These are phyloP conservation scores for Zaprionus lineosus DNA, from an alignment of 2,888 invertebrate species.

Conservation along the genomic window DNA sequence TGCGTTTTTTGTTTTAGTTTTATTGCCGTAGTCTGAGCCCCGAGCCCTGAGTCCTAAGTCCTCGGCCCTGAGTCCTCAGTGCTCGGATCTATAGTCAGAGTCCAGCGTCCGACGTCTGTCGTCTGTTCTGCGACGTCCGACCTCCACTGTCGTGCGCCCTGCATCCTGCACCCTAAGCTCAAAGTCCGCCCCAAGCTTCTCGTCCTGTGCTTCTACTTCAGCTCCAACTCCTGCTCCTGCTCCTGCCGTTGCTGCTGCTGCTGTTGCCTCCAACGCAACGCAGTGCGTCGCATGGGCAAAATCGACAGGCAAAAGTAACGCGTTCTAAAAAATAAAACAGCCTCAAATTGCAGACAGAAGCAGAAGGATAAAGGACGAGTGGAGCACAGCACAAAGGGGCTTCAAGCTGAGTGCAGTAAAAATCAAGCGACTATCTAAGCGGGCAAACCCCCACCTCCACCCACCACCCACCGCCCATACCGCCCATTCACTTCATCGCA, in stretches of 20 bases:
- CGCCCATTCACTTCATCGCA: no score
- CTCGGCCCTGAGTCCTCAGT: not conserved
- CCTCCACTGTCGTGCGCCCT: no score
- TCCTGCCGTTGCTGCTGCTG: not conserved
- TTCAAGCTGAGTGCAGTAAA: slow-evolving; percentile 75
- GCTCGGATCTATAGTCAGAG: no score
- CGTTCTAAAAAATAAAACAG: slow-evolving; percentile 43
- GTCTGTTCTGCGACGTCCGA: no score
- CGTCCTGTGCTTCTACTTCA: not conserved
- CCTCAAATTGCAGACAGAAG: slow-evolving; percentile 66
- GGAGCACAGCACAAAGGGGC: slow-evolving; percentile 13
- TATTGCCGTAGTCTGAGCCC: slow-evolving; percentile 40
- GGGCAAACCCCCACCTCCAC: slow-evolving; percentile 4
- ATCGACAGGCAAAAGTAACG: slow-evolving; percentile 49
- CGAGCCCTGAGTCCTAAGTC: not conserved
- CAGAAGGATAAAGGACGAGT: slow-evolving; percentile 28
- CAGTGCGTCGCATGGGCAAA: slow-evolving; percentile 53
- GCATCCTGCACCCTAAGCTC: not conserved
- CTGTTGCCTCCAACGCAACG: slow-evolving; percentile 15
- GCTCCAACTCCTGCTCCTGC: not conserved
- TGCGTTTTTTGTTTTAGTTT: slow-evolving; percentile 77
- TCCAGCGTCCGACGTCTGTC: no score
- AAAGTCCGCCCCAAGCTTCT: not conserved
- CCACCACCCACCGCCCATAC: no score
- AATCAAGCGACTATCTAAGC: slow-evolving; percentile 68